phyloP scores from a whole-genome alignment of 2,113 vertebrate species.

The Sinocyclocheilus anshuiensis region DNA sequence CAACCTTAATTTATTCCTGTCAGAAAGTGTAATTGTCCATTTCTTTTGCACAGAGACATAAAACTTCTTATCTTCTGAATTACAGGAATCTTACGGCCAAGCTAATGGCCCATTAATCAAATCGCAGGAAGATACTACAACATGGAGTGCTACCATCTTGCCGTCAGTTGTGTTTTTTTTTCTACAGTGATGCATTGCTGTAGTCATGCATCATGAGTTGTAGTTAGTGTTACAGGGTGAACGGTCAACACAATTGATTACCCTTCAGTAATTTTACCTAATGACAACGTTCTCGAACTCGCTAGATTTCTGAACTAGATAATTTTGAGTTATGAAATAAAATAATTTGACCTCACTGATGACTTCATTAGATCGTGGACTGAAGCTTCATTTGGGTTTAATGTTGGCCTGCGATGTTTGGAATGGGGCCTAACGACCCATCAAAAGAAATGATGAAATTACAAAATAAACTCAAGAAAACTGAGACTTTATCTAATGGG shows the following conservation, averaged over 20 bases:
- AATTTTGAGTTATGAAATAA: not conserved
- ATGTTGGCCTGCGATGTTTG: conserved; percentile 28
- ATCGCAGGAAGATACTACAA: not conserved
- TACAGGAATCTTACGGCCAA: conserved; percentile 36
- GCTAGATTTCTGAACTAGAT: conserved; percentile 11
- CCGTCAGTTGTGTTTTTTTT: conserved; percentile 3
- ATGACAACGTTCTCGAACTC: not conserved
- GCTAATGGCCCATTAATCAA: conserved; percentile 24
- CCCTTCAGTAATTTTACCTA: not conserved
- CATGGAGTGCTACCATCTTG: not conserved
- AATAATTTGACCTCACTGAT: not conserved
- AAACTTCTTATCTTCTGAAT: conserved; percentile 32
- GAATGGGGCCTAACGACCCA: conserved; percentile 40
- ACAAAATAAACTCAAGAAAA: conserved; percentile 55
- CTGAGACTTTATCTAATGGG: conserved; percentile 45
- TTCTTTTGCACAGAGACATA: conserved; percentile 44
- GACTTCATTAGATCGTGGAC: conserved; percentile 21
- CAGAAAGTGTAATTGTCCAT: conserved; percentile 49
- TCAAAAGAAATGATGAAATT: conserved; percentile 43
- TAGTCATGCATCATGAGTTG: not conserved
- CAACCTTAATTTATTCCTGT: conserved; percentile 47
- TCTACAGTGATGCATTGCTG: not conserved
- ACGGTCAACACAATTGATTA: not conserved
- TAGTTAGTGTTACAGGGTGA: not conserved
- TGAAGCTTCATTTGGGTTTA: conserved; percentile 19